A percentile compares a stretch with the other conserved stretches of the same genome.
phyloP scores from a whole-genome alignment of 2,797 vertebrate genomes.

The Cirrhinus mrigala region DNA sequence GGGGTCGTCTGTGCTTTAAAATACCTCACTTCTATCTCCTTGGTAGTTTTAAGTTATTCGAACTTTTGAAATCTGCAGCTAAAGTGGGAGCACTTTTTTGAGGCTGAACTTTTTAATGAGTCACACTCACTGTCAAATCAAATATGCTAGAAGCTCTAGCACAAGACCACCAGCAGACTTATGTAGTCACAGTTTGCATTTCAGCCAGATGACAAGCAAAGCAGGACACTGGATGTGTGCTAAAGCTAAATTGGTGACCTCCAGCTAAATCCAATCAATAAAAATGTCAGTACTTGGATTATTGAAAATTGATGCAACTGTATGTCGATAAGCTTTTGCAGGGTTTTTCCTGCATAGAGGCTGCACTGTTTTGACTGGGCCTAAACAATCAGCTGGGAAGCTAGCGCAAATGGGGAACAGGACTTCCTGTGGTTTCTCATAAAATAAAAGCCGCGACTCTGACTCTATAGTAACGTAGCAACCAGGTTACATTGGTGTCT shows the following conservation, averaged over 20 bases:
- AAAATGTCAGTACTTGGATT: not conserved
- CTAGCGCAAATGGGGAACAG: not conserved
- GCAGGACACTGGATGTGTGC: not conserved
- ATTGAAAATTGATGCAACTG: too few species aligned
- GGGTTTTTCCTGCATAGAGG: not conserved
- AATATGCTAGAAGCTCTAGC: not conserved
- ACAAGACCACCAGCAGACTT: slow-evolving; percentile 7
- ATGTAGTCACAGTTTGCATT: not conserved
- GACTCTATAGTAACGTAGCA: not conserved
- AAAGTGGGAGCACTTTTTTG: not conserved
- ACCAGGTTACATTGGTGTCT: not conserved
- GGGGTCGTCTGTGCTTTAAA: not conserved
- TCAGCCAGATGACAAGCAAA: not conserved
- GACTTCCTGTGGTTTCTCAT: not conserved
- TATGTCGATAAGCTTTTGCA: not conserved
- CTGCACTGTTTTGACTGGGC: not conserved
- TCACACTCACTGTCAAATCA: not conserved
- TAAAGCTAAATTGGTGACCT: slow-evolving; percentile 2
- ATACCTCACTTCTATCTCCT: not conserved
- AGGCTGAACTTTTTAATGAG: not conserved
- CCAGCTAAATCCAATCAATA: not conserved
- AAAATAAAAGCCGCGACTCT: not conserved
- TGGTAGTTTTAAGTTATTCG: not conserved
- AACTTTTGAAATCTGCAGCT: not conserved
- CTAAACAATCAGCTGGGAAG: not conserved